phyloP scores from a whole-genome alignment of 1,140 invertebrate genomes.

The Paracyclopina nana region DNA sequence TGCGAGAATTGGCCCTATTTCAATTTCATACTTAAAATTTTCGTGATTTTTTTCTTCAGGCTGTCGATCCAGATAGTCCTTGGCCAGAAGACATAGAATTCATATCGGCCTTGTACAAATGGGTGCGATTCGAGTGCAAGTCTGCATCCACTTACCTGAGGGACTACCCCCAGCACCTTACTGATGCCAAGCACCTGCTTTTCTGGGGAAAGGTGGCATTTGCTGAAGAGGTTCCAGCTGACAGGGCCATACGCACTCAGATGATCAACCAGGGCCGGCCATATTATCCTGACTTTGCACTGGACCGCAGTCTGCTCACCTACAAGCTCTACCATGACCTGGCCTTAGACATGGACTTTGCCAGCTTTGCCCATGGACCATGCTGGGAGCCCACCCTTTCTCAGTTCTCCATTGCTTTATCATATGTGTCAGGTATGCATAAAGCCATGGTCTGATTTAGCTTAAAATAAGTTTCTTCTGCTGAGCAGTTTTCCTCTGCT shows the following conservation, averaged over 20 bases:
- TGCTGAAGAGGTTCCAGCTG: slow-evolving; percentile 7
- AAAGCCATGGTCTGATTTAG: too few species aligned
- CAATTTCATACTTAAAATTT: neutral
- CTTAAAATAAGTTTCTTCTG: too few species aligned
- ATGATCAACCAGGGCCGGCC: slow-evolving; percentile 31
- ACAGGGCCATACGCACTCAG: slow-evolving; percentile 30
- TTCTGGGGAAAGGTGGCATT: slow-evolving; percentile 32
- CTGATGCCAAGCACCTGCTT: slow-evolving; percentile 56
- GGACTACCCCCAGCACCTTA: slow-evolving; percentile 85
- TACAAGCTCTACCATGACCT: slow-evolving; percentile 96
- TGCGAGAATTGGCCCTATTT: neutral
- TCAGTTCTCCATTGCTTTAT: slow-evolving; percentile 70
- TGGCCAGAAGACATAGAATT: slow-evolving; percentile 88
- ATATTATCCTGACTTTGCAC: slow-evolving; percentile 26
- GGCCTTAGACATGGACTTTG: slow-evolving; percentile 73
- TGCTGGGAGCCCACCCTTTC: slow-evolving; percentile 97
- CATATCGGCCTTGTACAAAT: slow-evolving; percentile 74
- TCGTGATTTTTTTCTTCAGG: neutral
- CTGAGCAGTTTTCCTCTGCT: too few species aligned
- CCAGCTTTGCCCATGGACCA: slow-evolving; percentile 80
- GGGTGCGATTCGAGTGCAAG: slow-evolving; percentile 51
- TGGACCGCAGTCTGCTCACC: slow-evolving; percentile 61
- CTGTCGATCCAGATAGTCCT: slow-evolving; percentile 34
- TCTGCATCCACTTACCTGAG: slow-evolving; percentile 69
- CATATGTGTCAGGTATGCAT: too few species aligned